phyloP scores from a whole-genome alignment of 1,140 invertebrate species.

The Apis dorsata region DNA sequence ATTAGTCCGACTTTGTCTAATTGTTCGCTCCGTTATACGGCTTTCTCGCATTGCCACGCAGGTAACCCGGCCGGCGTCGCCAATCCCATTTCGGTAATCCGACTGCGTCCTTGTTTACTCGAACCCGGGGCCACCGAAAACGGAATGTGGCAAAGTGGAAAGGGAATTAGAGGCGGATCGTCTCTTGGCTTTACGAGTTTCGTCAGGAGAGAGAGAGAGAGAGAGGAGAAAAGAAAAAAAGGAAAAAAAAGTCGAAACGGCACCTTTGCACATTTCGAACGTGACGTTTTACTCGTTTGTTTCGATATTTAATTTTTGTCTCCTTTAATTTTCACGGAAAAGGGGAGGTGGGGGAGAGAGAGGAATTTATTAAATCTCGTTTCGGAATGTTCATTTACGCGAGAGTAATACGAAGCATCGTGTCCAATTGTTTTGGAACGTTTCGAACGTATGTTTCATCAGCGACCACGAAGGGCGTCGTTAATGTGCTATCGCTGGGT shows the following conservation, averaged over 20 bases:
- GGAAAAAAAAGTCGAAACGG: neutral
- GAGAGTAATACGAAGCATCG: neutral
- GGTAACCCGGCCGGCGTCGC: conserved; percentile 54
- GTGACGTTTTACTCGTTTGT: neutral
- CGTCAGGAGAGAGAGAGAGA: conserved; percentile 13
- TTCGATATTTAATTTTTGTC: neutral
- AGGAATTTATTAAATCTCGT: neutral
- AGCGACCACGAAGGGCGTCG: conserved; percentile 36
- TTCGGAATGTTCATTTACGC: neutral
- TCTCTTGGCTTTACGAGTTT: conserved; percentile 11
- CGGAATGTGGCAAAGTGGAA: conserved; percentile 24
- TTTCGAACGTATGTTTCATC: conserved; percentile 36
- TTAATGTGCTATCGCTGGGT: conserved; percentile 37
- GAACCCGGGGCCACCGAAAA: conserved; percentile 10
- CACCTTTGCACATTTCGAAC: neutral
- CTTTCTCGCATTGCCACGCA: conserved; percentile 17
- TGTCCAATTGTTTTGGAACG: conserved; percentile 17
- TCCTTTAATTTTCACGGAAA: neutral
- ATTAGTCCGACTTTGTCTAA: conserved; percentile 69
- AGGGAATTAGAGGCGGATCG: conserved; percentile 28
- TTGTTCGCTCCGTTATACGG: conserved; percentile 58
- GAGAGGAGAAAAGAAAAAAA: conserved; percentile 20
- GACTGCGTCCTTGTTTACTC: conserved; percentile 51
- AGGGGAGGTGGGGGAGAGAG: no score
- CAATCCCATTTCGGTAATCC: conserved; percentile 74